These are phyloP conservation scores for roundworm (Caenorhabditis elegans) DNA, from an alignment of 1,140 invertebrate genomes.

Conservation along the genomic window WBcel235 BX284602.5:9486501-9487000, in stretches of 20 bases:
- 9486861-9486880: slow-evolving; percentile 37
- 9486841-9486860: slow-evolving; percentile 32
- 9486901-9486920: slow-evolving; percentile 43
- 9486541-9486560: no score
- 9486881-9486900: slow-evolving; percentile 36
- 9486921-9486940: slow-evolving; percentile 7
- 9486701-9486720: slow-evolving; percentile 21
- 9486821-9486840: slow-evolving; percentile 44
- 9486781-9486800: slow-evolving; percentile 33
- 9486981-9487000: no score
- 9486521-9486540: neutral
- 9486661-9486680: neutral
- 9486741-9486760: slow-evolving; percentile 10
- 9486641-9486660: neutral
- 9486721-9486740: neutral
- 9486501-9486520: neutral
- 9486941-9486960: neutral
- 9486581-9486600: slow-evolving; percentile 22
- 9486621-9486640: neutral
- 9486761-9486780: slow-evolving; percentile 38
- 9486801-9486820: slow-evolving; percentile 47
- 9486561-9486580: neutral
- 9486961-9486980: no score
- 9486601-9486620: neutral
- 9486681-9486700: slow-evolving; percentile 21